Evolutionary conservation across 2,797 vertebrate genomes (phyloP).

Genomic region (Melanotaenia parkinsoni): DNA sequence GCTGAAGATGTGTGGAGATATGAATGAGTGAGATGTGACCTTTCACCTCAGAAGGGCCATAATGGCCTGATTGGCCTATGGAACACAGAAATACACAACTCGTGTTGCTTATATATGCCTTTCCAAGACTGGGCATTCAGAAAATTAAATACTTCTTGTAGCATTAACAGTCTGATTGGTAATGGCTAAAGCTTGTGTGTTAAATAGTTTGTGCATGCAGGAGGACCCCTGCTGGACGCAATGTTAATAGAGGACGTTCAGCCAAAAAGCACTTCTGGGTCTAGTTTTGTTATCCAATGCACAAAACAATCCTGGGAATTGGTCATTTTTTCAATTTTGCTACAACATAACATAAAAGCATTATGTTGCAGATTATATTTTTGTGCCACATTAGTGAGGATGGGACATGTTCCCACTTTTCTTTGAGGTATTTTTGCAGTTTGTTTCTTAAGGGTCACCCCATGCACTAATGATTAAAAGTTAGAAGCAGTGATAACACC

Average conservation of each 20-base stretch:
- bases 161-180: not conserved
- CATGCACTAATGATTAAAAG: no score
- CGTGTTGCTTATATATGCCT: not conserved
- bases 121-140: not conserved
- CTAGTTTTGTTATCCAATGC: not conserved
- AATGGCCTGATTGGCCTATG: not conserved
- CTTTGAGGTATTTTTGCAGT: not conserved
- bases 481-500: not conserved
- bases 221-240: slow-evolving; percentile 52
- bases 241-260: not conserved
- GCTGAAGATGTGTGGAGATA: not conserved
- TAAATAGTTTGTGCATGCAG: not conserved
- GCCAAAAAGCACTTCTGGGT: not conserved
- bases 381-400: not conserved
- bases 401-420: not conserved
- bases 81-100: not conserved
- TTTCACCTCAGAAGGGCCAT: not conserved
- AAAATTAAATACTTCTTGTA: no score
- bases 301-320: not conserved
- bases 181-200: not conserved
- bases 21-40: not conserved
- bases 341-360: not conserved
- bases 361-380: not conserved
- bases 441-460: not conserved
- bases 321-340: not conserved